Evolutionary conservation across 2,113 vertebrate genomes (phyloP).

Genomic region (Nibea albiflora): DNA sequence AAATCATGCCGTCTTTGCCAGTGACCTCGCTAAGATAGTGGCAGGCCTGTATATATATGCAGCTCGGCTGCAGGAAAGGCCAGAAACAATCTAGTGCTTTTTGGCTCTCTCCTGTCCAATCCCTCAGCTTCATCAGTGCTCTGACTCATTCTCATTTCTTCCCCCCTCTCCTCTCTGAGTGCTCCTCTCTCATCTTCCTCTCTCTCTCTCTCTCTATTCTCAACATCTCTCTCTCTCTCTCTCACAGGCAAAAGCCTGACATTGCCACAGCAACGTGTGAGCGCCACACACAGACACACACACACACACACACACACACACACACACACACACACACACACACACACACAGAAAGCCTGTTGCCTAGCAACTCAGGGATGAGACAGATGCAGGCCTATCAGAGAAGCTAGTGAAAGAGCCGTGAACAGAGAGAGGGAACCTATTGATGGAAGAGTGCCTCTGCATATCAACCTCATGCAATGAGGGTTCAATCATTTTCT

Average conservation of each 20-base stretch:
- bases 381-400: conserved; percentile 82
- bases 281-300: conserved; percentile 60
- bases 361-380: conserved; percentile 85
- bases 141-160: conserved; percentile 79
- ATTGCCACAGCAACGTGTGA: conserved; percentile 76
- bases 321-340: conserved; percentile 53
- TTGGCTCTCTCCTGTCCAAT: conserved; percentile 62
- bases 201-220: conserved; percentile 72
- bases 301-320: conserved; percentile 64
- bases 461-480: conserved; percentile 64
- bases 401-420: conserved; percentile 72
- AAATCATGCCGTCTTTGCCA: conserved; percentile 80
- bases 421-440: conserved; percentile 62
- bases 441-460: conserved; percentile 72
- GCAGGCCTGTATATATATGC: conserved; percentile 57
- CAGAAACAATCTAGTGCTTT: conserved; percentile 71
- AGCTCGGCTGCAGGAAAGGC: conserved; percentile 63
- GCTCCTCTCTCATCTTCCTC: conserved; percentile 74
- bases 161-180: conserved; percentile 67
- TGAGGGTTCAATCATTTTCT: conserved; percentile 60
- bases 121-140: conserved; percentile 70
- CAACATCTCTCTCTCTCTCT: conserved; percentile 61
- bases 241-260: conserved; percentile 74
- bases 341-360: conserved; percentile 79
- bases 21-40: conserved; percentile 76